Percentiles rank a stretch among this genome's conserved stretches.
These are phyloP conservation scores for Itoplectis maculator DNA, from an alignment of 2,888 invertebrate species.

Conservation along the genomic window DNA sequence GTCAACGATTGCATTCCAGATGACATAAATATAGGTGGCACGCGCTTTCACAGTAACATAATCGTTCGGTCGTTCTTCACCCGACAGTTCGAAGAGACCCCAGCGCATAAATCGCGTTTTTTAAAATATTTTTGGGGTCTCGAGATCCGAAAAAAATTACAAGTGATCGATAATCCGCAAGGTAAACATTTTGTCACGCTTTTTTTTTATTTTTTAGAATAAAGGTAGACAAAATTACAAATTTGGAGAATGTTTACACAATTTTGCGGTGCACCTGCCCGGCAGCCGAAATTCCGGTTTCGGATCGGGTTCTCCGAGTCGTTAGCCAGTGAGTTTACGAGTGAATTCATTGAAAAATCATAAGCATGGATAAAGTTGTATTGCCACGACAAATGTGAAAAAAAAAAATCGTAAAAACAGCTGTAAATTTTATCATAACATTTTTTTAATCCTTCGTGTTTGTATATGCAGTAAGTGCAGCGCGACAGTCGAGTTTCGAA, in stretches of 20 bases:
- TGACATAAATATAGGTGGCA: background rate
- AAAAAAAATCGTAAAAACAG: too few relatives aligned
- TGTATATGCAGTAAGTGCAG: too few relatives aligned
- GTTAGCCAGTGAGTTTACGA: background rate
- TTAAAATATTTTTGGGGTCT: background rate
- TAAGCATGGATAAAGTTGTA: too few relatives aligned
- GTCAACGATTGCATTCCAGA: background rate
- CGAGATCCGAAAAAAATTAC: background rate
- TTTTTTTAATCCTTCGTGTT: too few relatives aligned
- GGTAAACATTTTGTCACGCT: background rate
- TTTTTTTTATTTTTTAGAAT: too few relatives aligned
- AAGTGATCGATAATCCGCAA: background rate
- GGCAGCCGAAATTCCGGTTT: slow-evolving; percentile 13
- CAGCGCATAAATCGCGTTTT: background rate
- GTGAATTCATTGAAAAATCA: background rate
- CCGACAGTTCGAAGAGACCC: background rate
- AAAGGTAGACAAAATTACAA: too few relatives aligned
- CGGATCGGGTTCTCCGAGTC: background rate
- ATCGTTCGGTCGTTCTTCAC: background rate
- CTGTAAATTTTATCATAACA: too few relatives aligned
- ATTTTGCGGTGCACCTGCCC: background rate
- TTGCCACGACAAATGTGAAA: too few relatives aligned
- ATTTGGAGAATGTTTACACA: too few relatives aligned
- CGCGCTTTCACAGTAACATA: background rate
- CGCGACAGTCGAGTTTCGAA: too few relatives aligned